Evolutionary conservation across 1,140 invertebrate genomes (phyloP).

Genomic region (Sycophaga agraensis): DNA sequence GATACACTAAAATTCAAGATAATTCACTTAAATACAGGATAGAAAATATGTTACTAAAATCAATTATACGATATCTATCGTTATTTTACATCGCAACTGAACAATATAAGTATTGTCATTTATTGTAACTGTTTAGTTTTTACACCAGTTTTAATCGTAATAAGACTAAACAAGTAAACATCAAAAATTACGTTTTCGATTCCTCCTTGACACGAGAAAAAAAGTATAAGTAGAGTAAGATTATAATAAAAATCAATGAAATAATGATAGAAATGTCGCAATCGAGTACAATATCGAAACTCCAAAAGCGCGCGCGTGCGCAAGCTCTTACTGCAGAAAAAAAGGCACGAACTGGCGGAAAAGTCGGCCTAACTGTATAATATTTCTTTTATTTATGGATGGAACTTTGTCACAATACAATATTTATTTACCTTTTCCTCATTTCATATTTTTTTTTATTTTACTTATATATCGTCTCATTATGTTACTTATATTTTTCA

Average conservation of each 20-base stretch:
- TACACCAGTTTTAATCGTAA: too few species aligned
- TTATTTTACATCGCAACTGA: background rate
- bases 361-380: slow-evolving; percentile 60
- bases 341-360: slow-evolving; percentile 60
- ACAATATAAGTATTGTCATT: background rate
- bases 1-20: too few species aligned
- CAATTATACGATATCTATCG: too few species aligned
- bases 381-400: slow-evolving; percentile 60
- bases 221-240: too few species aligned
- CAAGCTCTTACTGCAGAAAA: slow-evolving; percentile 50
- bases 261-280: slow-evolving; percentile 1
- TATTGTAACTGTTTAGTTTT: background rate
- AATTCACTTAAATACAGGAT: too few species aligned
- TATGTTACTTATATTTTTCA: slow-evolving; percentile 31
- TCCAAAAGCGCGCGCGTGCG: slow-evolving; percentile 25
- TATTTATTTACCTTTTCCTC: slow-evolving; percentile 45
- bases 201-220: background rate
- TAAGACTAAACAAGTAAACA: background rate
- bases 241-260: too few species aligned
- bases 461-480: background rate
- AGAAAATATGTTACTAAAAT: too few species aligned
- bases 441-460: slow-evolving; percentile 13
- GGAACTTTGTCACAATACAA: slow-evolving; percentile 60
- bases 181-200: background rate
- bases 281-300: slow-evolving; percentile 22